Base-by-base conservation (phyloP, 2,888 invertebrate species). In the Tortrix viridana region DNA sequence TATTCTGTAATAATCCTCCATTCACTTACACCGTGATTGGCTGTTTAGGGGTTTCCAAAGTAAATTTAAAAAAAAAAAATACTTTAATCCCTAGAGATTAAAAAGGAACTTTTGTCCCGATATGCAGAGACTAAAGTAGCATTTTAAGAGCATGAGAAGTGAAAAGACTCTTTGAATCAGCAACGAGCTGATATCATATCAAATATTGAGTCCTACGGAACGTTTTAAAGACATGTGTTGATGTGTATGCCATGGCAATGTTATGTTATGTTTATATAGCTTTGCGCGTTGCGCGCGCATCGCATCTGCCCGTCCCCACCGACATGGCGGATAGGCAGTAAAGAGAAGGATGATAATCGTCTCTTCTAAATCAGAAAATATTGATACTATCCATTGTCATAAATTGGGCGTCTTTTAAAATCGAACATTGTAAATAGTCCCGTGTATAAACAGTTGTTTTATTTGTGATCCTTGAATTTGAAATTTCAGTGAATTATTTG, bases 391-490 rank as follows among this genome's bases (percentile, higher is more conserved):
- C 94, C 93, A 93, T 94, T 94, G 94, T 94, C 94, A 90, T 94
- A 94, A 94, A 88, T 85, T 89, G 89, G 86, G 88, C 89, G 92
- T 93, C 91, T 89, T 93, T 92, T 93, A 92, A 91, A 93, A 93
- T 92, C 94, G 94, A 94, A 94, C 93, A 94, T 94, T 94, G 94
- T 95, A 95, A 93, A 94, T 95, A 94, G 94, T 93, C 92, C 89
- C 86, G 93, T 94, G 94, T 94, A 94, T 93, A 95, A 94, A 94
- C 94, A 94, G 94, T 94, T 93, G 91, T 94, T 94, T 94, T 94
- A 94, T 94, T 94, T 94, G 91, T 92, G 93, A 89, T 85, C 84
- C 92, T 93, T 93, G 89, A 92, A 93, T 93, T 93, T 88, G 86
- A 85, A 84, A 88, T 83, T 90, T 93, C 92, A 92, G 93, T 93